Base-by-base conservation (phyloP, 1,140 invertebrate species). In the Pseudomyrmex pallidus region DNA sequence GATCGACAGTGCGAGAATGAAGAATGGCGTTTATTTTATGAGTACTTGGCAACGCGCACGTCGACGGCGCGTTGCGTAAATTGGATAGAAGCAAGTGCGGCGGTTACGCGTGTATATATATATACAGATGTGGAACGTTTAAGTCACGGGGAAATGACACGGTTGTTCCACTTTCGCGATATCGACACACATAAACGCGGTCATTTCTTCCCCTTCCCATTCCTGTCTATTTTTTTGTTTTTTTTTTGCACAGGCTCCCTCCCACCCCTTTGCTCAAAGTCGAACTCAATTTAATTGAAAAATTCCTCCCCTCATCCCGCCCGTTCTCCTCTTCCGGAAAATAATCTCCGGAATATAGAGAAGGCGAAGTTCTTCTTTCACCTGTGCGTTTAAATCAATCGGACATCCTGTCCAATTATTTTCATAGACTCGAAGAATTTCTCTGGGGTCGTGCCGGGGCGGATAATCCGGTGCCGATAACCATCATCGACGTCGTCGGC, bases 401-500 rank as follows among this genome's bases (percentile, higher is more conserved):
- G 25, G 13, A 25, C 35, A 20, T 54, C 15, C 12, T 4, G n/a
- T 50, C 44, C 22, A 22, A 70, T 80, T 48, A 48, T 80, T 80
- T 72, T 70, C 44, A 25, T 25, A 44, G 44, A 48, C 12, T 80
- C 44, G 13, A 70, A 72, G 66, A 80, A 59, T 70, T 61, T 61
- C 20, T 15, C 17, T 13, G 12, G 66, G 22, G 64, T 15, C 44
- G 5, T 50, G 44, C 4, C 20, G 17, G 46, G 5, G 35, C 54
- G 52, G 44, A 59, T 72, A 80, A 80, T 80, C 54, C 67, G 48
- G 7, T 50, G 20, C n/a, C 54, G 76, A 80, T 80, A 72, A 80
- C 66, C 56, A 61, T 80, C 66, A 70, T 78, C 35, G 64, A 78
- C 64, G 64, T 78, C 76, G 76, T 70, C 76, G 64, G 35, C 22